Evolutionary conservation across 2,113 vertebrate species (phyloP).

Genomic region (Gracilinanus agilis): DNA sequence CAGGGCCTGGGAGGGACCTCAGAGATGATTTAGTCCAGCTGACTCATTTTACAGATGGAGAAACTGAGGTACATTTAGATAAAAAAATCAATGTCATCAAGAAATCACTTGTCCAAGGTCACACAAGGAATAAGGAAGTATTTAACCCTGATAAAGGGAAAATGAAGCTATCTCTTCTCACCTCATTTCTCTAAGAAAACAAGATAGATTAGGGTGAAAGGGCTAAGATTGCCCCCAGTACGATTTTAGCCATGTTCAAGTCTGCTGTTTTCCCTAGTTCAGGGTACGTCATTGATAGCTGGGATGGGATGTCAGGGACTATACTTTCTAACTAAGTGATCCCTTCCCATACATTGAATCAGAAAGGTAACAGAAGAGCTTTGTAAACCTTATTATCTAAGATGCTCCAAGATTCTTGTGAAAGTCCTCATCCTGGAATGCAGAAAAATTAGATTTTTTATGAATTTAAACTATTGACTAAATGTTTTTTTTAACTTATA

Average conservation of each 20-base stretch:
- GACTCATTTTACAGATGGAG: background rate
- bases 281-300: background rate
- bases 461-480: background rate
- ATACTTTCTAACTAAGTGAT: background rate
- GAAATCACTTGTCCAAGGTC: background rate
- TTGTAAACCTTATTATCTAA: background rate
- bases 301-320: background rate
- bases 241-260: background rate
- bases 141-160: background rate
- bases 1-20: background rate
- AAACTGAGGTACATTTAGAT: background rate
- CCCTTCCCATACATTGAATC: background rate
- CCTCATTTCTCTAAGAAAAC: background rate
- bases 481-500: background rate
- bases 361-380: constrained; percentile 4
- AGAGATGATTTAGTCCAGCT: background rate
- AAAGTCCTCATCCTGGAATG: background rate
- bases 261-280: background rate
- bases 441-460: background rate
- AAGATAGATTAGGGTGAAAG: background rate
- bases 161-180: background rate
- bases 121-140: background rate
- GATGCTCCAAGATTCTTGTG: background rate
- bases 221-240: background rate
- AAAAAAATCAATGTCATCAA: no score